These are phyloP conservation scores for Erebia epiphron DNA, from an alignment of 2,888 invertebrate species.

Conservation along the genomic window DNA sequence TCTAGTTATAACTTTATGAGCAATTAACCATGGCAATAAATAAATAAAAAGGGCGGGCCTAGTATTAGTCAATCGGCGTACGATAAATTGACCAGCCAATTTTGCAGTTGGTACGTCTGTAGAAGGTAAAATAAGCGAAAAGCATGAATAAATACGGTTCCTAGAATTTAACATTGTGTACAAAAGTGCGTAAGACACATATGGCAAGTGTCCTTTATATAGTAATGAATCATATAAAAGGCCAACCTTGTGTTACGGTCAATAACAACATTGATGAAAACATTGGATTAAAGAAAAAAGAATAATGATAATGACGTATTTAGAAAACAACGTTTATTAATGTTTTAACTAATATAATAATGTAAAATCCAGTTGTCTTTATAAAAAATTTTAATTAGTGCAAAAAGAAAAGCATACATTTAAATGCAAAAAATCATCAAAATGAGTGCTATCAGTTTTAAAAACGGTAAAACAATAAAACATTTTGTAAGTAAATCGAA, in stretches of 20 bases:
- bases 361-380: background rate
- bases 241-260: conserved; percentile 36
- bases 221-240: conserved; percentile 31
- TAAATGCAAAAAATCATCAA: too few relatives aligned
- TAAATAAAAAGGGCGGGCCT: background rate
- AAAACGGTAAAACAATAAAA: too few relatives aligned
- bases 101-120: background rate
- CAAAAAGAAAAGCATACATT: too few relatives aligned
- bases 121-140: background rate
- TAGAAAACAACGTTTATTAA: too few relatives aligned
- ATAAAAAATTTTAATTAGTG: too few relatives aligned
- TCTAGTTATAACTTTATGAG: background rate
- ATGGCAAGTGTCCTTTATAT: conserved; percentile 39
- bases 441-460: too few relatives aligned
- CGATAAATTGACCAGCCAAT: background rate
- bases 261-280: conserved; percentile 39
- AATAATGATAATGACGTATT: too few relatives aligned
- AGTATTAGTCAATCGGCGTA: background rate
- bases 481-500: too few relatives aligned
- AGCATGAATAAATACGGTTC: conserved; percentile 21
- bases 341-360: too few relatives aligned
- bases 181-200: conserved; percentile 28
- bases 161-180: conserved; percentile 14
- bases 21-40: background rate
- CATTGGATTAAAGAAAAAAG: conserved; percentile 23